Evolutionary conservation across 2,888 invertebrate genomes (phyloP).

Genomic region (Slavum lentiscoides): DNA sequence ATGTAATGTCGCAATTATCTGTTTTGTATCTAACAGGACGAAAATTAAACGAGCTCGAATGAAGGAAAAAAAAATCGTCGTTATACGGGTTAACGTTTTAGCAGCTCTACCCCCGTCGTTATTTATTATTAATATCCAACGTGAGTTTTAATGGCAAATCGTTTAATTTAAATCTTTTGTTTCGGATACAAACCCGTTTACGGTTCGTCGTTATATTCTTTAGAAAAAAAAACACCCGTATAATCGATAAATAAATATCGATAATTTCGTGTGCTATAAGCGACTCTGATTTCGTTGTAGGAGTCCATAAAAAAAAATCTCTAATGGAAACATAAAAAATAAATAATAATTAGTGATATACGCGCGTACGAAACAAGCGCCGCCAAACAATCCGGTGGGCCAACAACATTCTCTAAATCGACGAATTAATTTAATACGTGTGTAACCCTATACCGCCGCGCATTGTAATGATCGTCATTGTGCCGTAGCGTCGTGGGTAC

Average conservation of each 20-base stretch:
- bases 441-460: constrained; percentile 9
- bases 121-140: no score
- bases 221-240: no score
- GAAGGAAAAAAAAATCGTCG: neutral
- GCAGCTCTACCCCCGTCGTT: no score
- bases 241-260: no score
- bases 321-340: neutral
- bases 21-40: no score
- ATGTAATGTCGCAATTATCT: constrained; percentile 11
- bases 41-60: constrained; percentile 17
- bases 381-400: neutral
- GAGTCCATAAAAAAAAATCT: neutral
- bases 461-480: constrained; percentile 16
- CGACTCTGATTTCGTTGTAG: no score
- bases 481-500: no score
- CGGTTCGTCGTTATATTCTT: no score
- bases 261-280: no score
- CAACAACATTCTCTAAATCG: constrained; percentile 25
- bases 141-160: no score
- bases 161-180: no score
- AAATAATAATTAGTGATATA: neutral
- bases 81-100: constrained; percentile 28
- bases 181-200: no score
- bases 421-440: constrained; percentile 2
- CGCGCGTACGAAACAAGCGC: neutral